These are phyloP conservation scores for Helicolenus hilgendorfi DNA, from an alignment of 2,797 vertebrate genomes.

Conservation along the genomic window DNA sequence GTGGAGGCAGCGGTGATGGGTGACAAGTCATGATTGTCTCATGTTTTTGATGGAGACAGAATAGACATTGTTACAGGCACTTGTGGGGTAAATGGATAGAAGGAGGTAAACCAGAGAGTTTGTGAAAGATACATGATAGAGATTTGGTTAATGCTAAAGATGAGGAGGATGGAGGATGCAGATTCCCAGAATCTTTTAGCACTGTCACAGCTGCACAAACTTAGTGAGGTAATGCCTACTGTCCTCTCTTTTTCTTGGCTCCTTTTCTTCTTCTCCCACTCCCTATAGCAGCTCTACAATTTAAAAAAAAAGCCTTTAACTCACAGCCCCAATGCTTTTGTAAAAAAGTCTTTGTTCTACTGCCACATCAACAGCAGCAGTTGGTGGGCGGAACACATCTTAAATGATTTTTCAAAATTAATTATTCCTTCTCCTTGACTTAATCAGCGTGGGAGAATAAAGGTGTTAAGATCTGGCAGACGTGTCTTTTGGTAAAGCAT, in stretches of 20 bases:
- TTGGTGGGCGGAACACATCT: conserved; percentile 75
- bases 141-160: conserved; percentile 8
- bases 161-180: conserved; percentile 1
- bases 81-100: not conserved
- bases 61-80: not conserved
- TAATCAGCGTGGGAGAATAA: conserved; percentile 62
- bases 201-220: conserved; percentile 29
- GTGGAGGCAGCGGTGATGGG: not conserved
- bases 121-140: not conserved
- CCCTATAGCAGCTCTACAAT: conserved; percentile 78
- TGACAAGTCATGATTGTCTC: conserved; percentile 22
- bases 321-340: conserved; percentile 68
- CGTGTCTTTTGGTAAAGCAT: conserved; percentile 13
- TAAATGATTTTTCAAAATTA: conserved; percentile 72
- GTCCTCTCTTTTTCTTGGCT: conserved; percentile 34
- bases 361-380: conserved; percentile 71
- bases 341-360: conserved; percentile 77
- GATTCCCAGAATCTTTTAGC: not conserved
- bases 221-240: conserved; percentile 20
- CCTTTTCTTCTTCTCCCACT: conserved; percentile 60
- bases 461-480: conserved; percentile 46
- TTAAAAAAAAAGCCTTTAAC: conserved; percentile 72
- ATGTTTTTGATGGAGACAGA: conserved; percentile 10
- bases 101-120: not conserved
- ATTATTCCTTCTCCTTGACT: conserved; percentile 69